Evolutionary conservation across 2,888 invertebrate genomes (phyloP).

Genomic region (Hydrotaea diabolus): DNA sequence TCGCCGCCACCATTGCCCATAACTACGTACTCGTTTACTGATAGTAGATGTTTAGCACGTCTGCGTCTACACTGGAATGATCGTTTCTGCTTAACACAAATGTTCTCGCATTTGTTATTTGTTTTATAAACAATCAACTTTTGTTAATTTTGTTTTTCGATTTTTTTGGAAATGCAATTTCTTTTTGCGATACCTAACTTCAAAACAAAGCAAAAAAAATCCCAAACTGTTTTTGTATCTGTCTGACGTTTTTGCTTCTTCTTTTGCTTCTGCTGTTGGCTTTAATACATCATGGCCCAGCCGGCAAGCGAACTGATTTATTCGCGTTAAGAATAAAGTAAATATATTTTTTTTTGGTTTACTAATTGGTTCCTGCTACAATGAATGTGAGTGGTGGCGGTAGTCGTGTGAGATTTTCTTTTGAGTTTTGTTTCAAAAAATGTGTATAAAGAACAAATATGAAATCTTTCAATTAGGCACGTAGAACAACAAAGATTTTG

Average conservation of each 20-base stretch:
- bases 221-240: not conserved
- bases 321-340: not conserved
- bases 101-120: constrained; percentile 19
- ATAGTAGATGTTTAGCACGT: constrained; percentile 35
- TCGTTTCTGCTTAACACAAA: not conserved
- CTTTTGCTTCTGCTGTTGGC: too few species aligned
- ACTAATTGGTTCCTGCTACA: too few species aligned
- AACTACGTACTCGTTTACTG: not conserved
- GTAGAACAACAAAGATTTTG: too few species aligned
- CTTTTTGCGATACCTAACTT: not conserved
- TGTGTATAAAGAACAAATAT: too few species aligned
- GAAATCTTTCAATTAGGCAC: too few species aligned
- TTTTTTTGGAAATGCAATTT: not conserved
- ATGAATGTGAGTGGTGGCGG: too few species aligned
- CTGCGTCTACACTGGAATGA: not conserved
- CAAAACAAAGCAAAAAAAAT: not conserved
- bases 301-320: not conserved
- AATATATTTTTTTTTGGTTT: not conserved
- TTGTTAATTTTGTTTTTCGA: not conserved
- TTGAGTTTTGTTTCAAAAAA: too few species aligned
- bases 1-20: not conserved
- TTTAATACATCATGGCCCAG: too few species aligned
- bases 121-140: constrained; percentile 7
- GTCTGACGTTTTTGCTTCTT: not conserved
- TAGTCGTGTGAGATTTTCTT: too few species aligned